A percentile compares a stretch with the other conserved stretches of the same genome.
Conservation (phyloP, 2,797 vertebrate genomes). For the Enteromius paludinosus region DNA sequence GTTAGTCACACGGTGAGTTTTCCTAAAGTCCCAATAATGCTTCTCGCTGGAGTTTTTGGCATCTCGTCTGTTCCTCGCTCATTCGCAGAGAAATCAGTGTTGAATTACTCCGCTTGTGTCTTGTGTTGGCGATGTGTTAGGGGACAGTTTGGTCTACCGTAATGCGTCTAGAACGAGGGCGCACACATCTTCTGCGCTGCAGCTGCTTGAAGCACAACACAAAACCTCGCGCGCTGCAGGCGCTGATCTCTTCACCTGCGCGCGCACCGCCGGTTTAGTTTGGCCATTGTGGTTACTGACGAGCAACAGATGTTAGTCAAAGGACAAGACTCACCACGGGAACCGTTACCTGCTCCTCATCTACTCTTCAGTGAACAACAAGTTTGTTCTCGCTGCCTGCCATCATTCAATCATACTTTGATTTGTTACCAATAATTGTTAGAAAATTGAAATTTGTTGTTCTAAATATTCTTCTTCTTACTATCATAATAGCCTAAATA, state of each 20-base stretch:
- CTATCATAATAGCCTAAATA: background rate
- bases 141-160: constrained; percentile 83
- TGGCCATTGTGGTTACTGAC: constrained; percentile 73
- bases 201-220: constrained; percentile 68
- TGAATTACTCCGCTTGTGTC: constrained; percentile 77
- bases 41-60: constrained; percentile 74
- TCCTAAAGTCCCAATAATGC: constrained; percentile 69
- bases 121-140: constrained; percentile 69
- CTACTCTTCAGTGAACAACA: constrained; percentile 45
- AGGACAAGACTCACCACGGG: constrained; percentile 64
- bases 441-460: background rate
- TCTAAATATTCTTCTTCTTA: background rate
- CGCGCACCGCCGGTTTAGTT: constrained; percentile 76
- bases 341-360: constrained; percentile 64
- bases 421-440: constrained; percentile 41
- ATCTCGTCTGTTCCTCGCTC: constrained; percentile 79
- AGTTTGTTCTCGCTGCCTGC: constrained; percentile 11
- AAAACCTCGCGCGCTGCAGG: constrained; percentile 68
- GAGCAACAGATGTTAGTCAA: constrained; percentile 79
- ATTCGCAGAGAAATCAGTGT: constrained; percentile 78
- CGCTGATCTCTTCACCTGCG: constrained; percentile 79
- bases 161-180: constrained; percentile 84
- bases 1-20: constrained; percentile 68
- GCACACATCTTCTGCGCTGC: constrained; percentile 69
- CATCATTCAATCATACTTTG: constrained; percentile 52